These are phyloP conservation scores for Phyllotreta striolata DNA, from an alignment of 2,888 invertebrate genomes.

Conservation along the genomic window DNA sequence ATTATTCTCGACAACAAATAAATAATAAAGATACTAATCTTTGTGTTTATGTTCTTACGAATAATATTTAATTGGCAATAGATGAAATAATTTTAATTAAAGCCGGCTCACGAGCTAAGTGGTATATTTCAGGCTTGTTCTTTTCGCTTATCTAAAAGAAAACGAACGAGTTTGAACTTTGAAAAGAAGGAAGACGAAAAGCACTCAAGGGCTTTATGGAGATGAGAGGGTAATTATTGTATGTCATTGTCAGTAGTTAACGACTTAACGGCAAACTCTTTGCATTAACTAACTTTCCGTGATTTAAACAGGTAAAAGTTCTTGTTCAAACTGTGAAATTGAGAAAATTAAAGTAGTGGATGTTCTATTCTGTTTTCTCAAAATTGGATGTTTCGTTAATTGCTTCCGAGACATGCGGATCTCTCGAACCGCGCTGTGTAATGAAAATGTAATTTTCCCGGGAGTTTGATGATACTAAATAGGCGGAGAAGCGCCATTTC, in stretches of 20 bases:
- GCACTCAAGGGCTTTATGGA: constrained; percentile 40
- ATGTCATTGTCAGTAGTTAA: constrained; percentile 51
- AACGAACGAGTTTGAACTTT: constrained; percentile 18
- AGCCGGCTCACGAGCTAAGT: background rate
- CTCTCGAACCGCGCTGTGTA: constrained; percentile 16
- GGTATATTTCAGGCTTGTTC: constrained; percentile 1
- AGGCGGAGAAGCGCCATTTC: constrained; percentile 4
- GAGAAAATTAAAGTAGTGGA: constrained; percentile 37
- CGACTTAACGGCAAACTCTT: constrained; percentile 43
- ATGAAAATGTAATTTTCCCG: constrained; percentile 23
- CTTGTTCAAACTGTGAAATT: constrained; percentile 38
- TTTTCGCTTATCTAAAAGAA: constrained; percentile 2
- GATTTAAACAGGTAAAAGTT: constrained; percentile 41
- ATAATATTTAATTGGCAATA: no score
- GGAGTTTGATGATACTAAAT: constrained; percentile 13
- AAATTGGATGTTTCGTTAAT: constrained; percentile 30
- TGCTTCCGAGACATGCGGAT: constrained; percentile 24
- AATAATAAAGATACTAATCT: background rate
- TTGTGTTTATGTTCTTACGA: no score
- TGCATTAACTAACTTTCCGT: constrained; percentile 40
- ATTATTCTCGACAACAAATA: background rate
- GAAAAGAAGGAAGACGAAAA: constrained; percentile 30
- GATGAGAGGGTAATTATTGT: constrained; percentile 49
- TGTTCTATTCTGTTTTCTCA: constrained; percentile 31
- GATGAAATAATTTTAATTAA: no score